phyloP scores from a whole-genome alignment of 2,888 invertebrate species.

The Melipona bicolor region DNA sequence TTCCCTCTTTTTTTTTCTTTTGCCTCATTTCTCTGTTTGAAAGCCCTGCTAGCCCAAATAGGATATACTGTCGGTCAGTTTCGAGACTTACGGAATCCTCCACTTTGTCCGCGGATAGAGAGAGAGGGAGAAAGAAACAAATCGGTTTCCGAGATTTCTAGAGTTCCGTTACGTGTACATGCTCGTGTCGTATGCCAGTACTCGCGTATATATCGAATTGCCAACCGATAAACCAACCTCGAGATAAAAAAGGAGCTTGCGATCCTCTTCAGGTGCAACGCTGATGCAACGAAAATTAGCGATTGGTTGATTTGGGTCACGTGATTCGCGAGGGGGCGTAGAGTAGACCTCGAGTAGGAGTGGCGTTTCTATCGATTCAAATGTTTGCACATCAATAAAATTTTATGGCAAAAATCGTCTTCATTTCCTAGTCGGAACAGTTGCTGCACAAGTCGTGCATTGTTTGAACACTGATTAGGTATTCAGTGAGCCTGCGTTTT shows the following conservation, averaged over 20 bases:
- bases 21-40: background rate
- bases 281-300: too few relatives aligned
- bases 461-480: background rate
- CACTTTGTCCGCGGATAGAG: too few relatives aligned
- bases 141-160: slow-evolving; percentile 20
- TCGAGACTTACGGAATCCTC: background rate
- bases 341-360: too few relatives aligned
- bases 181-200: background rate
- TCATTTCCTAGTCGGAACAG: too few relatives aligned
- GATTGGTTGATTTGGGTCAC: too few relatives aligned
- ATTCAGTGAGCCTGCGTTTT: background rate
- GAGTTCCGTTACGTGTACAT: background rate
- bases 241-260: slow-evolving; percentile 7
- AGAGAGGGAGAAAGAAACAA: background rate
- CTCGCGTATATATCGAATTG: background rate
- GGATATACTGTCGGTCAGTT: background rate
- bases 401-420: too few relatives aligned
- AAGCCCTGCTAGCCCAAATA: slow-evolving; percentile 2
- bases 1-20: background rate
- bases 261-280: background rate
- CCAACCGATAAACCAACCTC: background rate
- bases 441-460: too few relatives aligned
- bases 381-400: too few relatives aligned
- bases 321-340: too few relatives aligned
- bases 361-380: too few relatives aligned